Evolutionary conservation across 1,140 invertebrate genomes (phyloP), one percentile per base, ranked within the genome.

Genomic region (Leptopilina clavipes): DNA sequence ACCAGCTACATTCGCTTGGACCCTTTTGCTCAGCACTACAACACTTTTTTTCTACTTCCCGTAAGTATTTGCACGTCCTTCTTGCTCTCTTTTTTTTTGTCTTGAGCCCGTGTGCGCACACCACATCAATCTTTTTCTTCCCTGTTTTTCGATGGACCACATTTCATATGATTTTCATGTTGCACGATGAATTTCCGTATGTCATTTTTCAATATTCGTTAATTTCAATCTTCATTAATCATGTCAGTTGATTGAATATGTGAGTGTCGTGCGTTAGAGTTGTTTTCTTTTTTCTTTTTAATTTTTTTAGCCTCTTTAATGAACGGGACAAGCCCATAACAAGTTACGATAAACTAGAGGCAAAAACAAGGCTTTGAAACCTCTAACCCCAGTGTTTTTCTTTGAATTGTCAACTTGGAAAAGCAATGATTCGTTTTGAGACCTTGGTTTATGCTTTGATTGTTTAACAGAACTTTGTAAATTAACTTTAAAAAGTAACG

Each of bases 1-100:
- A 92, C 98, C 98, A 90, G 97, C 97, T 87, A 96, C 96, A 86
- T 96, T 98, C 92, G 98, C 98, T 86, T 99, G 98, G 98, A 94
- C 94, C 79, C 92, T 99, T 85, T 92, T 99, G 81, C 92, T 99
- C 85, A 94, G 94, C 85, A 96, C 97, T 80, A 98, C 97, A 81
- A 94, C 94, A 85, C 93, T 97, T 81, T 99, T 99, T 93, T 99
- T 98, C 92, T 96, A 95, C 91, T 98, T 96, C 92, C 96, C 97
- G 97, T 98, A 93, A 98, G 97, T 97, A 79, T 72, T 76, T 25
- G 78, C 76, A 81, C 75, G 73, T 72, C 81, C 43, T 31, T 40
- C 31, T 54, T 65, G 44, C 74, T 78, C 54, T 40, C 22, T 45
- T 71, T 37, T 37, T 70, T 79, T 56, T 80, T 65, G 37, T 17